Base-by-base conservation (phyloP, 2,797 vertebrate genomes). In the Anableps anableps region DNA sequence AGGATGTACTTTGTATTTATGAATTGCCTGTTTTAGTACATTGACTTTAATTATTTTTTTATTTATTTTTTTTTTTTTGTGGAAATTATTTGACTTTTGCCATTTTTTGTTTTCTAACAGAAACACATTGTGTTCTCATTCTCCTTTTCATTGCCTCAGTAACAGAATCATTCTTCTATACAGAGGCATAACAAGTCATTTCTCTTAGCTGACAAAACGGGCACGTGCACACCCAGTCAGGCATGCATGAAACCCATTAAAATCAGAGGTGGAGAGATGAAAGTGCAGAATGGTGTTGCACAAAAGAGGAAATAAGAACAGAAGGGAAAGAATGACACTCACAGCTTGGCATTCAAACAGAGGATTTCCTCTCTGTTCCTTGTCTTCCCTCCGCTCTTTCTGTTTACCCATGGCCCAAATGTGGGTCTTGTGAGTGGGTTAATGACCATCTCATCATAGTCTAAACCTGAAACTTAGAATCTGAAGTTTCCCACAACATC, bases 301-400 rank as follows among this genome's bases (percentile, higher is more conserved):
- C 83, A 86, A 82, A 88, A 83, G 82, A 92, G 90, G 89, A 91
- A 93, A 91, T 89, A 90, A 86, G 89, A 91, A 72, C 79, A 82
- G 90, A 76, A 76, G 83, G 87, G 84, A 83, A 87, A 89, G 85
- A 92, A 89, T 85, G 89, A 88, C 88, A 87, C 71, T 82, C 84
- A 89, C 89, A 78, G 84, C 85, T 87, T 92, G 92, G 89, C 89
- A 89, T 93, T 92, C 84, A 90, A 86, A 88, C 84, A 89, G 89
- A 94, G 92, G 93, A 94, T 94, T 92, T 93, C 93, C 93, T 94
- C 88, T 74, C 82, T 82, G 86, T 81, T 89, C 88, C 91, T 89
- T 72, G 71, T 93, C 89, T 91, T 91, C 84, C 91, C 88, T 92
- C 88, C 74, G 82, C 86, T 90, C 75, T 48, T 75, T 87, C 83